Percentiles rank a stretch among this genome's conserved stretches.
Evolutionary conservation across 2,113 vertebrate genomes (phyloP).

Genomic region (Laticauda colubrina): DNA sequence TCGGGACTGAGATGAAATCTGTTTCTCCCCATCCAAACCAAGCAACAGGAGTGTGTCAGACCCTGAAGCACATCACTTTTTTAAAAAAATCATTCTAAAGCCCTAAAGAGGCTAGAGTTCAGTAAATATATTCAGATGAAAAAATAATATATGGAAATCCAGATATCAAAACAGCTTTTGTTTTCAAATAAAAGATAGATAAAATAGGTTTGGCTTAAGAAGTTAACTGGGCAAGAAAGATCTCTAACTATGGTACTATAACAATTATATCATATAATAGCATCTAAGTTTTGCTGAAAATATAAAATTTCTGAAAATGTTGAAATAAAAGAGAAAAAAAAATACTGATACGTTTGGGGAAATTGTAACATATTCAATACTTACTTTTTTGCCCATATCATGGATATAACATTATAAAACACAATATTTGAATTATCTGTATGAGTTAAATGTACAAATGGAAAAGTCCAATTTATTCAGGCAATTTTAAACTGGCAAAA

Average conservation of each 20-base stretch:
- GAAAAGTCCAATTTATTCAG: background rate
- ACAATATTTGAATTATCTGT: background rate
- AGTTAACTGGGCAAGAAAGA: background rate
- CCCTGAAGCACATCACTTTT: background rate
- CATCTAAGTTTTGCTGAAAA: background rate
- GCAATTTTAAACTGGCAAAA: background rate
- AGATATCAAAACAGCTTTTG: background rate
- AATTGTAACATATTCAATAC: background rate
- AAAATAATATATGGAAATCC: background rate
- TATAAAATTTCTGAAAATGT: background rate
- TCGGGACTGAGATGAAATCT: background rate
- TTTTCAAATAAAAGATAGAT: constrained; percentile 35
- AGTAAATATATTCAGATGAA: background rate
- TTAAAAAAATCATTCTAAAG: background rate
- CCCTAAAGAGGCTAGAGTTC: background rate
- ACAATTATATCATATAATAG: background rate
- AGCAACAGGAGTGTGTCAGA: background rate
- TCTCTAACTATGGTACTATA: background rate
- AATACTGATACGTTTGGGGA: background rate
- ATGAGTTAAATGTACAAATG: background rate
- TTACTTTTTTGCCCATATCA: background rate
- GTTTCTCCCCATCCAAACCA: background rate
- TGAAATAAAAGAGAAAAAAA: background rate
- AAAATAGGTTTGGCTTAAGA: background rate
- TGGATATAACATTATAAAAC: background rate